Evolutionary conservation across 1,140 invertebrate species (phyloP), one percentile per base, ranked within the genome.

Genomic region (Eumeta japonica): DNA sequence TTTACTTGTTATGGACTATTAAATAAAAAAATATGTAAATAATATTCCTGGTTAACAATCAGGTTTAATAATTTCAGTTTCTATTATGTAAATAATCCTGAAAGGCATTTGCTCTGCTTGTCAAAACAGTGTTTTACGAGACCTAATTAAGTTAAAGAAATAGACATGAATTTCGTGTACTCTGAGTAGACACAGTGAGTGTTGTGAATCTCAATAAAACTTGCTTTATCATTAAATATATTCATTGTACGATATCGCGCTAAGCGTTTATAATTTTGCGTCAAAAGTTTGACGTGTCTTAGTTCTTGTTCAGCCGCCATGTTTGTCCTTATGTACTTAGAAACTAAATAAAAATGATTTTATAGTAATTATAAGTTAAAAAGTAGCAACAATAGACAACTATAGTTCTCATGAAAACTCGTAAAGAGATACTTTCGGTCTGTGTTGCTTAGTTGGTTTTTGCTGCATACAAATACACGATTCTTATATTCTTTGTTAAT

Each of bases 231-330:
- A 30, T 17, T 45, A n/a, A 51, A 48, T 43, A 49, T 36, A 45
- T 50, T 16, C 37, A 39, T 48, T 47, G 15, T 44, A 16, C 35
- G 43, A 24, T 48, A 44, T 39, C 32, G 20, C 39, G 37, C 31
- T 31, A 43, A 18, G 37, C 46, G 34, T 38, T 18, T 18, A 30
- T 15, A 30, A 30, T 28, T 17, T 18, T 10, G 48, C 51, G 46
- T 55, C 48, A 52, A 58, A 56, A 47, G 48, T 60, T 73, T 68
- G 68, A 71, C 68, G 68, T 73, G 66, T 73, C 65, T 55, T 51
- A 55, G 58, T 61, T 58, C 65, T 56, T 49, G 56, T 51, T 58
- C 53, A 64, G 56, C 64, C 55, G 68, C 68, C 68, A 74, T 74
- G 59, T 73, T 73, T 68, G 62, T 68, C 59, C 61, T 63, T 70